A percentile compares a stretch with the other conserved stretches of the same genome.
Conservation (phyloP, 1,140 invertebrate species). For the Pinna nobilis region DNA sequence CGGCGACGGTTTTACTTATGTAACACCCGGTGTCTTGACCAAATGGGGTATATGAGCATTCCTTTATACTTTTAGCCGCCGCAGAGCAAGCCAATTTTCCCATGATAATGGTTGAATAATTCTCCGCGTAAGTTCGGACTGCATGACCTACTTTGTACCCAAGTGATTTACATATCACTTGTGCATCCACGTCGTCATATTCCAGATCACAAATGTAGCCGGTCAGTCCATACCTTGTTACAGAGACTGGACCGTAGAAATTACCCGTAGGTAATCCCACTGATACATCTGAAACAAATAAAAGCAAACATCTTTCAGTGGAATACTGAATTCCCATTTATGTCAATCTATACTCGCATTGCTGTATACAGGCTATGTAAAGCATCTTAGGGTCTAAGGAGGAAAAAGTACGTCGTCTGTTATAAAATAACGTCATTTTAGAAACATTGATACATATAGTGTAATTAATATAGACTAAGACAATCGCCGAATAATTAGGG, state of each 20-base stretch:
- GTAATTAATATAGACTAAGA: no score
- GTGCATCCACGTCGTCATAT: slow-evolving; percentile 20
- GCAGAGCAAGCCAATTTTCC: slow-evolving; percentile 5
- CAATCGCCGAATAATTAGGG: no score
- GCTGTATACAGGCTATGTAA: no score
- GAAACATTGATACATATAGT: no score
- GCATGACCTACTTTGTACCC: slow-evolving; percentile 1
- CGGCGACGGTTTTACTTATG: slow-evolving; percentile 3
- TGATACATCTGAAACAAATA: slow-evolving; percentile 7
- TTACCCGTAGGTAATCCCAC: neutral
- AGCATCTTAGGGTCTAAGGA: no score
- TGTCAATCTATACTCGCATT: no score
- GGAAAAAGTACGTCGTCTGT: no score
- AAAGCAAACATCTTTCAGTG: no score
- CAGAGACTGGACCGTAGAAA: slow-evolving; percentile 8
- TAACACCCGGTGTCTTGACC: slow-evolving; percentile 6
- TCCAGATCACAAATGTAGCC: slow-evolving; percentile 5
- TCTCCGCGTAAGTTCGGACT: neutral
- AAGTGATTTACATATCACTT: neutral
- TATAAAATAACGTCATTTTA: neutral
- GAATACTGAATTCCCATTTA: no score
- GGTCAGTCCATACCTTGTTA: slow-evolving; percentile 4
- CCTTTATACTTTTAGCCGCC: neutral
- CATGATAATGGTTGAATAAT: neutral
- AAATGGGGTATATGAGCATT: neutral